Conservation (phyloP, 2,113 vertebrate genomes). For the Acrocephalus kingi region DNA sequence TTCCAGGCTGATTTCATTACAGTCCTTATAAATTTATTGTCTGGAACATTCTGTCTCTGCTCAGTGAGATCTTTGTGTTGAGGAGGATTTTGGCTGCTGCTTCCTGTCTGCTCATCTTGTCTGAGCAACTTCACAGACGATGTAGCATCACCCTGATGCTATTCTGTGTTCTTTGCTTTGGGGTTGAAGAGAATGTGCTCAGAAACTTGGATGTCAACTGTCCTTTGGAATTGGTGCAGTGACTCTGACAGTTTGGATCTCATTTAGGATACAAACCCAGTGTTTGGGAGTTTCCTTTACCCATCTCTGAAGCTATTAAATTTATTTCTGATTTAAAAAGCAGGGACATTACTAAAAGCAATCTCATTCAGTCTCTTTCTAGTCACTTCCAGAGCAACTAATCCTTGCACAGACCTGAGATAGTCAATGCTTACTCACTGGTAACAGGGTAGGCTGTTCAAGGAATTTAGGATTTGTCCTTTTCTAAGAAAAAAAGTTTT, state of each 20-base stretch:
- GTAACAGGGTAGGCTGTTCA: not conserved
- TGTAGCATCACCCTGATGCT: not conserved
- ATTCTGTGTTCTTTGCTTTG: not conserved
- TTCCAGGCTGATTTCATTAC: not conserved
- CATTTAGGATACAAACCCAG: not conserved
- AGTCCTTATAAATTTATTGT: conserved; percentile 5
- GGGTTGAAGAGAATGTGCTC: not conserved
- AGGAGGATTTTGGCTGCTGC: conserved; percentile 20
- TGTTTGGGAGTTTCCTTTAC: not conserved
- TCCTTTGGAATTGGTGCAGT: not conserved
- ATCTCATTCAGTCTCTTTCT: not conserved
- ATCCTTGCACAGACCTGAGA: not conserved
- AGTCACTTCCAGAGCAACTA: not conserved
- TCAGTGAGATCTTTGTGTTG: not conserved
- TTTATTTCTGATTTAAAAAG: not conserved
- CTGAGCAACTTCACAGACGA: not conserved
- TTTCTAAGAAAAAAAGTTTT: not conserved
- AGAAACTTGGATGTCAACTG: conserved; percentile 15
- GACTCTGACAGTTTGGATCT: not conserved
- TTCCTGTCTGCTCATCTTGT: conserved; percentile 17
- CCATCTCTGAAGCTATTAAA: not conserved
- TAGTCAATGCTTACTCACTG: not conserved
- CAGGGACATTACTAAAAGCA: not conserved
- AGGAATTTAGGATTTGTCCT: not conserved
- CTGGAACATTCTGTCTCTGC: not conserved